Conservation (phyloP, 2,113 vertebrate genomes). For the Corydoras maculifer region DNA sequence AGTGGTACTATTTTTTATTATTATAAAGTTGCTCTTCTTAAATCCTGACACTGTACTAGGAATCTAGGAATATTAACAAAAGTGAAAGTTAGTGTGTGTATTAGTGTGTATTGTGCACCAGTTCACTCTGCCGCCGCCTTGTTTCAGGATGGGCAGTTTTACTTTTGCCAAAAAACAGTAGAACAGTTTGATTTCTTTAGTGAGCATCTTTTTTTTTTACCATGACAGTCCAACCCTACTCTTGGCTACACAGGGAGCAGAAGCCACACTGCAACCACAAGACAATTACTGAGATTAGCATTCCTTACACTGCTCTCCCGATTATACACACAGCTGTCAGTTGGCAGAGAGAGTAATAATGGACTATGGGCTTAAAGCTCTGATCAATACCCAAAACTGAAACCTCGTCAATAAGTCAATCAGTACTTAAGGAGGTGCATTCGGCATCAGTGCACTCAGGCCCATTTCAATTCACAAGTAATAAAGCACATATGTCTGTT, state of each 20-base stretch:
- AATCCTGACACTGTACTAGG: too few relatives aligned
- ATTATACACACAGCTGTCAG: constrained; percentile 14
- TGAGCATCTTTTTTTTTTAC: neutral
- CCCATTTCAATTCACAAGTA: too few relatives aligned
- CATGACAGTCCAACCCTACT: neutral
- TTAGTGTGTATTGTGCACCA: too few relatives aligned
- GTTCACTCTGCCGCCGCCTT: too few relatives aligned
- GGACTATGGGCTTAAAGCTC: neutral
- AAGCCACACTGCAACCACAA: neutral
- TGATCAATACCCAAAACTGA: constrained; percentile 29
- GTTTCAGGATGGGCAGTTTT: too few relatives aligned
- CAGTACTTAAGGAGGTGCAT: neutral
- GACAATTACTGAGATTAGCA: neutral
- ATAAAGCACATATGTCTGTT: too few relatives aligned
- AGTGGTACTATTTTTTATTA: too few relatives aligned
- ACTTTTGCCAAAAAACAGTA: neutral
- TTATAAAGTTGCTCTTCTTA: too few relatives aligned
- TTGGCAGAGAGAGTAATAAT: constrained; percentile 2
- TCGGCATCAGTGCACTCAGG: too few relatives aligned
- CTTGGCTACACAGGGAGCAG: neutral
- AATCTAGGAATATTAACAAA: too few relatives aligned
- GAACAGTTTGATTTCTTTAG: neutral
- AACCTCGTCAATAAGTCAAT: constrained; percentile 24
- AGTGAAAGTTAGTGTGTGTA: too few relatives aligned
- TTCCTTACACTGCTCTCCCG: neutral